Conservation (phyloP, 1,140 invertebrate genomes). For the Cydia splendana region DNA sequence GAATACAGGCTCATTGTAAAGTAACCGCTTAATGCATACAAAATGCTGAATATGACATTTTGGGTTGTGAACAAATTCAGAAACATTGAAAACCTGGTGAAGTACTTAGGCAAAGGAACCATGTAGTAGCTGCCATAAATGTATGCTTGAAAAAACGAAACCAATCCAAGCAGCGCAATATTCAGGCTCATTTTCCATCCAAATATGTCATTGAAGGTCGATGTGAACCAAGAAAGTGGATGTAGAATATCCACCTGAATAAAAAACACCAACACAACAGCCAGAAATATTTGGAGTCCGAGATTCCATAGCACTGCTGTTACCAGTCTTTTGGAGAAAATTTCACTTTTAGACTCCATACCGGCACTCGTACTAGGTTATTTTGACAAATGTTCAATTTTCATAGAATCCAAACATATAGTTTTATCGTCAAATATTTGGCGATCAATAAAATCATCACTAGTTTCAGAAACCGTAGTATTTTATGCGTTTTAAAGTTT, state of each 20-base stretch:
- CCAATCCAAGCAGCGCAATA: constrained; percentile 61
- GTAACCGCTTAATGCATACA: constrained; percentile 82
- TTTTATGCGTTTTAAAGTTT: not conserved
- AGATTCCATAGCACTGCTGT: constrained; percentile 71
- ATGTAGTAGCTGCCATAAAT: constrained; percentile 70
- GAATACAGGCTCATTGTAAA: constrained; percentile 83
- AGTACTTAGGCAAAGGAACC: constrained; percentile 73
- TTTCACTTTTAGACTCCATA: constrained; percentile 71
- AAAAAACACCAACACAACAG: constrained; percentile 62
- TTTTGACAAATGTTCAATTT: constrained; percentile 8
- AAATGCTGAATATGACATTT: constrained; percentile 80
- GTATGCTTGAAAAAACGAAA: constrained; percentile 74
- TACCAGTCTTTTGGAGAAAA: constrained; percentile 69
- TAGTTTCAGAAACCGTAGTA: not conserved
- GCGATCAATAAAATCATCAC: not conserved
- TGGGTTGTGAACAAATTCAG: constrained; percentile 81
- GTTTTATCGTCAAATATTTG: not conserved
- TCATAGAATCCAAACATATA: not conserved
- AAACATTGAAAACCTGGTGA: constrained; percentile 83
- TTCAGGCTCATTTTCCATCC: constrained; percentile 72
- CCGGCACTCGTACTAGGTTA: constrained; percentile 47
- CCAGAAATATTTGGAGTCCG: constrained; percentile 62
- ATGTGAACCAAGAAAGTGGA: constrained; percentile 64
- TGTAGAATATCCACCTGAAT: constrained; percentile 67
- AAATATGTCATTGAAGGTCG: constrained; percentile 64